These are phyloP conservation scores for Cerastoderma edule DNA, from an alignment of 2,888 invertebrate species.

Conservation along the genomic window DNA sequence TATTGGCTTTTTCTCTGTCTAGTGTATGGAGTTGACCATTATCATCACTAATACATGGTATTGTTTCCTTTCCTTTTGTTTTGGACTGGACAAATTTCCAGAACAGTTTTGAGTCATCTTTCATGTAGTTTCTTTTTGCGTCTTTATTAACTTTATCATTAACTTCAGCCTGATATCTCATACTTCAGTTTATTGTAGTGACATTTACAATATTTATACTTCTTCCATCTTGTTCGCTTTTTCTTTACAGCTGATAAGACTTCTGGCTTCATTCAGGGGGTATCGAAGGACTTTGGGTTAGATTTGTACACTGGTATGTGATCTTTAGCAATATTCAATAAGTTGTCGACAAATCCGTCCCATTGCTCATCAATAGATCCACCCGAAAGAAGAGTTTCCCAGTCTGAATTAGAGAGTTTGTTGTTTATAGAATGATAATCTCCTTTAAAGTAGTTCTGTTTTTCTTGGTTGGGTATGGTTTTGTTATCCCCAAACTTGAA, in stretches of 20 bases:
- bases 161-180: not conserved
- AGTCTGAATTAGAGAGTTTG: not conserved
- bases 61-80: not conserved
- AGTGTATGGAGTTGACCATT: not conserved
- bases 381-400: too few relatives aligned
- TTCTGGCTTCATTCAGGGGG: not conserved
- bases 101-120: not conserved
- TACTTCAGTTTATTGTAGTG: not conserved
- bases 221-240: constrained; percentile 7
- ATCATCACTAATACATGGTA: not conserved
- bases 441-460: not conserved
- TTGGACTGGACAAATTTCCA: constrained; percentile 12
- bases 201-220: not conserved
- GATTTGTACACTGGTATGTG: not conserved
- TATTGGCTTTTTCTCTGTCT: not conserved
- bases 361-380: not conserved
- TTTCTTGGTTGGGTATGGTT: not conserved
- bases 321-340: not conserved
- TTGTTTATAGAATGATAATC: not conserved
- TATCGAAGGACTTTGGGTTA: not conserved
- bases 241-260: not conserved
- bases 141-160: not conserved
- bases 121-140: not conserved
- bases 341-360: not conserved
- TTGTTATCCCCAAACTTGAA: not conserved